Conservation (phyloP, 2,113 vertebrate genomes). For the Malurus cyaneus region DNA sequence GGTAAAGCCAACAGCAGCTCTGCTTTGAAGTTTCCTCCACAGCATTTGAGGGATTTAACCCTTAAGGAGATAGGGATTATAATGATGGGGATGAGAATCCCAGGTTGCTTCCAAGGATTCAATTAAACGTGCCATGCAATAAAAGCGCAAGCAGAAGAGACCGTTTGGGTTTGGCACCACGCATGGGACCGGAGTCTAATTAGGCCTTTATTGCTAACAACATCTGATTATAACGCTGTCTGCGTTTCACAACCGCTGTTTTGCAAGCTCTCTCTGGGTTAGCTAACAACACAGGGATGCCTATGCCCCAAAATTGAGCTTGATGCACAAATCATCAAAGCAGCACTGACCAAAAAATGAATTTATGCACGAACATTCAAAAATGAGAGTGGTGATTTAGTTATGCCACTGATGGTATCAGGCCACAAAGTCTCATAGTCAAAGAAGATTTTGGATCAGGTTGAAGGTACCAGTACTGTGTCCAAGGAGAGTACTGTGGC, state of each 20-base stretch:
- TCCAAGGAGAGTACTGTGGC: neutral
- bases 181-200: neutral
- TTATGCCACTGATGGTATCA: neutral
- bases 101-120: neutral
- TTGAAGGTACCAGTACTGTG: neutral
- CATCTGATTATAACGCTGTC: neutral
- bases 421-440: neutral
- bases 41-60: neutral
- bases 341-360: neutral
- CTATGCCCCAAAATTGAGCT: neutral
- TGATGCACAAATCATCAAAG: neutral
- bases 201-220: constrained; percentile 15
- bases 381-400: neutral
- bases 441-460: neutral
- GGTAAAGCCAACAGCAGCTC: neutral
- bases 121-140: neutral
- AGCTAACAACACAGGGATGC: neutral
- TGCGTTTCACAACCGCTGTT: neutral
- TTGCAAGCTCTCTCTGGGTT: neutral
- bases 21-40: constrained; percentile 27
- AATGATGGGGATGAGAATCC: neutral
- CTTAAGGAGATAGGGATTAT: neutral
- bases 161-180: neutral
- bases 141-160: neutral
- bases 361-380: neutral